A percentile compares a stretch with the other conserved stretches of the same genome.
Evolutionary conservation across 2,888 invertebrate genomes (phyloP).

Genomic region (Macrophya alboannulata): DNA sequence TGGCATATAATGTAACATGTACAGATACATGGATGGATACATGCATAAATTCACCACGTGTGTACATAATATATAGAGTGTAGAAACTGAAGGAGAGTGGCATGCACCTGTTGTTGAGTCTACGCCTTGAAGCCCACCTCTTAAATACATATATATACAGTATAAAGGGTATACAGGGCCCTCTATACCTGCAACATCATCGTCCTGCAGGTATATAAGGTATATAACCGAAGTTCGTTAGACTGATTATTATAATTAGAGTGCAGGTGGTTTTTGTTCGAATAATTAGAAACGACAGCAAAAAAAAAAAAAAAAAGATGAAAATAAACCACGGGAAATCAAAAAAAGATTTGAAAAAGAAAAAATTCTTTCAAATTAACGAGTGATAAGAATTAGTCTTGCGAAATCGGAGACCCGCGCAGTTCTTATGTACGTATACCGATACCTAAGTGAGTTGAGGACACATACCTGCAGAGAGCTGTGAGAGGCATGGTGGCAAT

Average conservation of each 20-base stretch:
- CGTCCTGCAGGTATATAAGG: background rate
- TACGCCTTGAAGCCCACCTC: slow-evolving; percentile 36
- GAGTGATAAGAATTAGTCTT: background rate
- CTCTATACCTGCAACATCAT: background rate
- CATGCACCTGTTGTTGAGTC: slow-evolving; percentile 53
- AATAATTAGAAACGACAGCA: background rate
- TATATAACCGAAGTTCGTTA: background rate
- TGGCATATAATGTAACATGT: background rate
- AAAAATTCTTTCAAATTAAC: background rate
- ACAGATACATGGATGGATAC: background rate
- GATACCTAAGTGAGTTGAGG: background rate
- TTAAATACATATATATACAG: background rate
- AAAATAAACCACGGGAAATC: background rate
- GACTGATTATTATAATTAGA: background rate
- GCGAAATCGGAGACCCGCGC: background rate
- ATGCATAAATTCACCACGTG: too few species aligned
- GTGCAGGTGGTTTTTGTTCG: background rate
- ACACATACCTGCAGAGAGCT: background rate
- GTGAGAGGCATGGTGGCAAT: background rate
- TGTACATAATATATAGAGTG: background rate
- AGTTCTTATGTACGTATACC: background rate
- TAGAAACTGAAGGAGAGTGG: background rate
- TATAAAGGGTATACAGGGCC: background rate
- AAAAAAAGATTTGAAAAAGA: background rate
- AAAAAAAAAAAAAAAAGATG: background rate